These are phyloP conservation scores for Syncerus caffer DNA, from an alignment of 2,797 vertebrate genomes.

Conservation along the genomic window DNA sequence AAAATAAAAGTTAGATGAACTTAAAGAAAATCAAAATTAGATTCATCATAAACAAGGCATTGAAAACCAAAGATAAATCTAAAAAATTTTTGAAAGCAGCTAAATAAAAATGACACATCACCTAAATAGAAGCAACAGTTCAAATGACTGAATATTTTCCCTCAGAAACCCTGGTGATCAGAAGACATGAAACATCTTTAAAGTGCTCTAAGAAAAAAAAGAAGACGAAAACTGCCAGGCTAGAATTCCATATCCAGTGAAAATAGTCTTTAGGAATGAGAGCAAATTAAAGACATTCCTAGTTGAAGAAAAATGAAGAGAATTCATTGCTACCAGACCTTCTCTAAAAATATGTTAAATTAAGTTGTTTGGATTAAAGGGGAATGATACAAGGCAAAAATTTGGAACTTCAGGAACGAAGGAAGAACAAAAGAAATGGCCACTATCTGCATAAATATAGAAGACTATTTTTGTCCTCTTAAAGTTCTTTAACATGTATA, in stretches of 20 bases:
- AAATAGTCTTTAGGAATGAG: not conserved
- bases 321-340: not conserved
- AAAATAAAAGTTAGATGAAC: not conserved
- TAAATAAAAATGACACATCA: not conserved
- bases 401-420: not conserved
- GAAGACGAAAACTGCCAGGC: not conserved
- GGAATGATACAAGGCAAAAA: not conserved
- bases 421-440: not conserved
- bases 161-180: not conserved
- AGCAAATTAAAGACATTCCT: not conserved
- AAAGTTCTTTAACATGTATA: not conserved
- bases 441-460: not conserved
- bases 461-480: not conserved
- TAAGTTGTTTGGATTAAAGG: not conserved
- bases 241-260: not conserved
- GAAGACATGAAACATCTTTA: not conserved
- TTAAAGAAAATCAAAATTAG: not conserved
- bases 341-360: not conserved
- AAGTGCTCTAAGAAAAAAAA: not conserved
- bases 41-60: not conserved
- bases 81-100: not conserved
- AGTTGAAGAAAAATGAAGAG: not conserved
- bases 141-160: not conserved
- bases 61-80: not conserved
- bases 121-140: not conserved